Conservation (phyloP, 2,113 vertebrate species). For the Callopanchax toddi region DNA sequence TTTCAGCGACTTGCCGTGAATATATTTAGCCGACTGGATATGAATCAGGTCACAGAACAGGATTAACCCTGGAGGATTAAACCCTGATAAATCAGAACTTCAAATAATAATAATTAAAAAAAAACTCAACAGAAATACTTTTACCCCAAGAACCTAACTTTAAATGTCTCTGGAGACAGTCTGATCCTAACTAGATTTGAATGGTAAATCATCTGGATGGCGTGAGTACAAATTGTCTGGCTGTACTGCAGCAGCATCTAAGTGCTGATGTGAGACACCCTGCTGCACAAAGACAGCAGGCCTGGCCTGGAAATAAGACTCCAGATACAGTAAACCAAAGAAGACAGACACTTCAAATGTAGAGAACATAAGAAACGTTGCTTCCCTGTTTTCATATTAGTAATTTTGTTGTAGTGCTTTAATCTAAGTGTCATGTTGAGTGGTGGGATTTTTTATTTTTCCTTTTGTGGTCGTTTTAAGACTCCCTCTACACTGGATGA, state of each 20-base stretch:
- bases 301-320: slow-evolving; percentile 54
- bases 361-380: slow-evolving; percentile 51
- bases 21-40: slow-evolving; percentile 8
- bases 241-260: slow-evolving; percentile 21
- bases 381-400: slow-evolving; percentile 51
- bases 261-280: slow-evolving; percentile 41
- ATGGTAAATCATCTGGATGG: slow-evolving; percentile 29
- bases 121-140: slow-evolving; percentile 13
- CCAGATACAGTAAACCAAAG: slow-evolving; percentile 37
- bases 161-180: slow-evolving; percentile 2
- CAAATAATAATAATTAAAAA: slow-evolving; percentile 4
- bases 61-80: slow-evolving; percentile 15
- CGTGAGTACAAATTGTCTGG: slow-evolving; percentile 26
- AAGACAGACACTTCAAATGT: slow-evolving; percentile 19
- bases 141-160: not conserved
- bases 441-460: slow-evolving; percentile 9
- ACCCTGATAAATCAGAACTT: slow-evolving; percentile 2
- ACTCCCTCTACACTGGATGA: not conserved
- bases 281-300: slow-evolving; percentile 10
- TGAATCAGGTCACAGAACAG: slow-evolving; percentile 21
- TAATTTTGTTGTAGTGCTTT: slow-evolving; percentile 19
- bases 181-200: slow-evolving; percentile 20
- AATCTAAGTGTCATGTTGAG: slow-evolving; percentile 16
- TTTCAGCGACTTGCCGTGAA: slow-evolving; percentile 4
- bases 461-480: not conserved